A percentile compares a stretch with the other conserved stretches of the same genome.
These are phyloP conservation scores for Cyphomyrus plagiostoma DNA, from an alignment of 2,113 vertebrate genomes.

Conservation along the genomic window DNA sequence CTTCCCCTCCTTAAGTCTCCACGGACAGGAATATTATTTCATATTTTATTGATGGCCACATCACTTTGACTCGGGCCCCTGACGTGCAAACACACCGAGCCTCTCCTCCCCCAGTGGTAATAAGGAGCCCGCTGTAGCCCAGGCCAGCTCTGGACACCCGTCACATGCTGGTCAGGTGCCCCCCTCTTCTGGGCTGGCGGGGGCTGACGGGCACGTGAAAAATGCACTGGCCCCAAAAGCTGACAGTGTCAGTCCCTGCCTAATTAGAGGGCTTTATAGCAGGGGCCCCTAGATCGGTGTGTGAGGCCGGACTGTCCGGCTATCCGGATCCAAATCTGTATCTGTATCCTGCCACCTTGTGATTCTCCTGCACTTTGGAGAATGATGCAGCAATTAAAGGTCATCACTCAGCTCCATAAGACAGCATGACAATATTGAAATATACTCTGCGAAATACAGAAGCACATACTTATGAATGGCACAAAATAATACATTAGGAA, in stretches of 20 bases:
- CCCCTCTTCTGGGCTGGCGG: background rate
- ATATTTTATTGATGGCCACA: conserved; percentile 15
- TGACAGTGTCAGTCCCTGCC: background rate
- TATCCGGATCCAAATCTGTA: background rate
- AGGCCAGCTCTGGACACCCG: background rate
- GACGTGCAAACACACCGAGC: background rate
- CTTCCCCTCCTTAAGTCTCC: conserved; percentile 7
- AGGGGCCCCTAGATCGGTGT: background rate
- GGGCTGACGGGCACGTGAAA: background rate
- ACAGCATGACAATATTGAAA: background rate
- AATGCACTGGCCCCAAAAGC: background rate
- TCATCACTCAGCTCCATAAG: background rate
- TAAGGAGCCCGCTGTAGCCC: background rate
- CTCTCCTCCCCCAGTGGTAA: background rate
- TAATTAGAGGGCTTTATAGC: background rate
- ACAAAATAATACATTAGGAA: background rate
- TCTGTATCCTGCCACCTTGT: background rate
- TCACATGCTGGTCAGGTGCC: background rate
- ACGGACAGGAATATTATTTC: conserved; percentile 17
- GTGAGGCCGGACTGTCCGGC: background rate
- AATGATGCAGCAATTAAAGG: background rate
- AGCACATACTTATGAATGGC: background rate
- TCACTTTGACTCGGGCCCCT: background rate
- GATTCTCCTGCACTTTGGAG: background rate
- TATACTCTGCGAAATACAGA: background rate